A percentile compares a stretch with the other conserved stretches of the same genome.
Conservation (phyloP, 2,113 vertebrate species). For the Hypanus sabinus region DNA sequence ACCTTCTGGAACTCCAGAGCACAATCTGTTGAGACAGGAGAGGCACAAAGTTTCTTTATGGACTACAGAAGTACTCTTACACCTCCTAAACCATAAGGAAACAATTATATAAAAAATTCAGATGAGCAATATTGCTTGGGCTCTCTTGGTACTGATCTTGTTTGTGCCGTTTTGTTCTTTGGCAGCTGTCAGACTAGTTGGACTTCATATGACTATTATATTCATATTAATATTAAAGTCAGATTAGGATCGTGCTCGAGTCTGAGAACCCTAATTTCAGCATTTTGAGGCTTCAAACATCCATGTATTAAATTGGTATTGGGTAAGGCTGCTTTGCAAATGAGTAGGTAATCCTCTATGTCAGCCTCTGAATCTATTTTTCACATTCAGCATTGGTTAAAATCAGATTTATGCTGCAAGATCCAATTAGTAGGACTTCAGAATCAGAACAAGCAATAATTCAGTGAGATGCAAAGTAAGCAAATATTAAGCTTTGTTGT, state of each 20-base stretch:
- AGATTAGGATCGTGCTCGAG: background rate
- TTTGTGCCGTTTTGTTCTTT: background rate
- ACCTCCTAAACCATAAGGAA: background rate
- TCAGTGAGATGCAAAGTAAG: background rate
- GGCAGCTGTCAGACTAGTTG: background rate
- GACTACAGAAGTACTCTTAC: background rate
- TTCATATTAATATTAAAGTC: background rate
- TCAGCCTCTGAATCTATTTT: background rate
- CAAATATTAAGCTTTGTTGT: background rate
- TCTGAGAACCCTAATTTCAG: background rate
- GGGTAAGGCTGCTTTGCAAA: background rate
- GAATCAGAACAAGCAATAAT: background rate
- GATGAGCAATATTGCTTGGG: background rate
- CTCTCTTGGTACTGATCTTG: background rate
- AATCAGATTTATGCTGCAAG: background rate
- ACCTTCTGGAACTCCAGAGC: background rate
- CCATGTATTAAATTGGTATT: background rate
- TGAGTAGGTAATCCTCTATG: background rate
- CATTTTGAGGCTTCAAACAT: background rate
- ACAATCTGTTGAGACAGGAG: background rate
- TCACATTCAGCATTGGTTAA: background rate
- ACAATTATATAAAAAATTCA: background rate
- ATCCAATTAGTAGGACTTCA: background rate
- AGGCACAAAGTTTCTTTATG: background rate
- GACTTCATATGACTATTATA: background rate